Conservation (phyloP, 2,888 invertebrate species). For the Oscheius sp. region DNA sequence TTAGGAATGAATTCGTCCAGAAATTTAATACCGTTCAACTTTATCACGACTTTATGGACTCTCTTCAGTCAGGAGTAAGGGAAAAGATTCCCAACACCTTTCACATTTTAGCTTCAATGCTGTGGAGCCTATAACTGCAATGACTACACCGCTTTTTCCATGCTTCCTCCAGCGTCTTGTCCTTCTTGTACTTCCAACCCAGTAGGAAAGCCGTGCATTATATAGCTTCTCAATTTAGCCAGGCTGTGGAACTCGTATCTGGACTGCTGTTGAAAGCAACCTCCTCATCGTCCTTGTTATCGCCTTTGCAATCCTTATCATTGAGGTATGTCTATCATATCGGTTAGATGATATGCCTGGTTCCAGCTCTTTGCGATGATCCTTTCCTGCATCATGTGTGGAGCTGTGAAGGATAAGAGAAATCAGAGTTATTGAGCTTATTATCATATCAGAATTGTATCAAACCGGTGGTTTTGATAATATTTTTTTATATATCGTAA, state of each 20-base stretch:
- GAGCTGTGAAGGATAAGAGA: slow-evolving; percentile 48
- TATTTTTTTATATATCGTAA: too few relatives aligned
- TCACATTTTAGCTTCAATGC: slow-evolving; percentile 52
- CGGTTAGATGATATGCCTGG: neutral
- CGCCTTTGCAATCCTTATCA: slow-evolving; percentile 42
- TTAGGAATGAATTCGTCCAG: slow-evolving; percentile 46
- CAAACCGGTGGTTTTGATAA: too few relatives aligned
- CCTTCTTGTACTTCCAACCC: neutral
- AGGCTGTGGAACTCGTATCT: slow-evolving; percentile 47
- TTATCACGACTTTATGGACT: slow-evolving; percentile 38
- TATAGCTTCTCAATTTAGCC: slow-evolving; percentile 30
- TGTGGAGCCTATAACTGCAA: slow-evolving; percentile 55
- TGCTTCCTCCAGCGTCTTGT: slow-evolving; percentile 36
- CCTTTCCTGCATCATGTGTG: slow-evolving; percentile 50
- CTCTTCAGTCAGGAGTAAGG: slow-evolving; percentile 43
- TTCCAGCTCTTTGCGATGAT: slow-evolving; percentile 52
- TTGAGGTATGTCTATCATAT: slow-evolving; percentile 35
- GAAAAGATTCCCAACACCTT: neutral
- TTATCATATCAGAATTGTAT: too few relatives aligned
- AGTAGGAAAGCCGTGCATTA: neutral
- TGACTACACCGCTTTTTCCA: slow-evolving; percentile 40
- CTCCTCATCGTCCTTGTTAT: slow-evolving; percentile 47
- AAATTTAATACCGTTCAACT: slow-evolving; percentile 39
- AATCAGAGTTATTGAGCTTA: slow-evolving; percentile 27
- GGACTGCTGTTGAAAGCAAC: slow-evolving; percentile 39